Evolutionary conservation across 1,140 invertebrate genomes (phyloP), one percentile per base, ranked within the genome.

Genomic region (Drosophila athabasca): DNA sequence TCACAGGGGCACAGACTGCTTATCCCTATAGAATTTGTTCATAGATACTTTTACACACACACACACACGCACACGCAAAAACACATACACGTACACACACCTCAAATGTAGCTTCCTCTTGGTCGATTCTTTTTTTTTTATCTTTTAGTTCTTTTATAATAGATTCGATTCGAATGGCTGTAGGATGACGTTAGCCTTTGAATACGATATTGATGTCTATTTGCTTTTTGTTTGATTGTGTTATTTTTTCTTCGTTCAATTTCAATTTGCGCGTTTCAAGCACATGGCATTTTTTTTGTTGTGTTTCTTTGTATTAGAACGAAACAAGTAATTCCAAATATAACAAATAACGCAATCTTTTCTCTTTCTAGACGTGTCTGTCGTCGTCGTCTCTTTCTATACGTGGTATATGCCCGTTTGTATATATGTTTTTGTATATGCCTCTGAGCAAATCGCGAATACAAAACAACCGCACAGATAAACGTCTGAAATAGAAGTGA

Each of bases 401-500:
- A 39, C 35, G 35, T 39, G 35, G 35, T 77, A 59, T 55, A 64
- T 75, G 69, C 39, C 13, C 35, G 35, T 61, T 59, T 71, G 43
- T 64, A 26, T 59, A 22, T 59, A 41, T 19, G 17, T 62, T 58
- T 80, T 65, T 29, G 9, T 45, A 48, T 29, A 48, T 29, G 43
- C 26, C 13, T 58, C 6, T 54, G 26, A 57, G 41, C 66, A 65
- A 66, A 60, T 66, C 66, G 57, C 69, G 61, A 76, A 59, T 65
- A 82, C 49, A 60, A 59, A 62, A 54, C 68, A 76, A 88, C 79
- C 89, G 88, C 82, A 73, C 84, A 83, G 89, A 83, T 76, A 84
- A 88, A 90, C 77, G 83, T 90, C 74, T 90, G 88, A 90, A 88
- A 79, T 84, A 58, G 76, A 90, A 90, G 75, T 90, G 88, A 90